Evolutionary conservation across 2,888 invertebrate species (phyloP).

Genomic region (Drosophila atroscutellata): DNA sequence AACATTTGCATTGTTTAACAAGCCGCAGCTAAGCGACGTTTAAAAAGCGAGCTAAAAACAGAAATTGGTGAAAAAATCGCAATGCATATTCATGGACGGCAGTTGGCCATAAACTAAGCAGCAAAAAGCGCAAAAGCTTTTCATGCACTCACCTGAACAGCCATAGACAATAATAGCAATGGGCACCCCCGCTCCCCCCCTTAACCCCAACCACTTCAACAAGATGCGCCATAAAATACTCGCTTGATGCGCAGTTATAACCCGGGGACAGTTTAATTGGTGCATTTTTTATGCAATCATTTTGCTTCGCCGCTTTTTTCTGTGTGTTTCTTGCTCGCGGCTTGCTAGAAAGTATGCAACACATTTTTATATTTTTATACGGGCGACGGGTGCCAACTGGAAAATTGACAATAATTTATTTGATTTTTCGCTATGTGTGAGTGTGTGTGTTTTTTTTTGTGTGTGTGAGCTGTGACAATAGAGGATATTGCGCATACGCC

Average conservation of each 20-base stretch:
- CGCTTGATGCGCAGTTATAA: constrained; percentile 78
- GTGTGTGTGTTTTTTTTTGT: not conserved
- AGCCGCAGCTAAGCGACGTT: constrained; percentile 46
- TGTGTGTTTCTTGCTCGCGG: not conserved
- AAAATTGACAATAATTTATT: constrained; percentile 83
- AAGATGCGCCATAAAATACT: constrained; percentile 75
- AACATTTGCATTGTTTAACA: constrained; percentile 53
- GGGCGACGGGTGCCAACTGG: constrained; percentile 60
- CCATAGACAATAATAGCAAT: constrained; percentile 49
- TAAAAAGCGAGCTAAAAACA: constrained; percentile 3
- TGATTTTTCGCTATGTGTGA: constrained; percentile 50
- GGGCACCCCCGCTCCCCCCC: not conserved
- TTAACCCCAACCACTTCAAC: not conserved
- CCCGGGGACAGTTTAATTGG: constrained; percentile 84
- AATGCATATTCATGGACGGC: constrained; percentile 72
- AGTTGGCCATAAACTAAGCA: constrained; percentile 69
- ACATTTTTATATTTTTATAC: constrained; percentile 56
- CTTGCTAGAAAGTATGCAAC: constrained; percentile 53
- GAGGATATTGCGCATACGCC: constrained; percentile 51
- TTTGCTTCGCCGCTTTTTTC: constrained; percentile 6
- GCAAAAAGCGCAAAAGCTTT: constrained; percentile 45
- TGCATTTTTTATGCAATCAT: constrained; percentile 75
- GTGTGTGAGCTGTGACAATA: constrained; percentile 37
- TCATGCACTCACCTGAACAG: constrained; percentile 49
- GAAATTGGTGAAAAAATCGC: constrained; percentile 22